Evolutionary conservation across 2,113 vertebrate species (phyloP), one percentile per base, ranked within the genome.

Genomic region (Atlantisia rogersi): DNA sequence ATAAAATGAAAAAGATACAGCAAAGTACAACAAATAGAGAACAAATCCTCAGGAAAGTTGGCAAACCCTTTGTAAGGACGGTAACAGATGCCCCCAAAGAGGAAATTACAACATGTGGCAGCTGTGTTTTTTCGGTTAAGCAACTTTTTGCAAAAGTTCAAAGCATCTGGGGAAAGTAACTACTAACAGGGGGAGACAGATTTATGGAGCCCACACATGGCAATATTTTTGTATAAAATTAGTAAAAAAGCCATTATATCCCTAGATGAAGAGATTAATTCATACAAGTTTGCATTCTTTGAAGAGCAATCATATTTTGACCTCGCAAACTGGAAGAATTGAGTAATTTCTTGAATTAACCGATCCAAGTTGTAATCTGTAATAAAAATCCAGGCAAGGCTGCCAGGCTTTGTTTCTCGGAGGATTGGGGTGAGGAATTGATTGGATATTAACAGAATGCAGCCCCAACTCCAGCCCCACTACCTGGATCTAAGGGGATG

Each of bases 181-280:
- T 82, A 90, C 90, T 95, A 98, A 98, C 96, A 97, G 97, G 97
- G 97, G 50, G 88, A 97, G 97, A 97, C 97, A 98, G 97, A 97
- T 97, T 98, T 97, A 97, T 95, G 95, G 96, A 95, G 95, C 97
- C 97, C 98, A 98, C 98, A 98, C 98, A 98, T 98, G 98, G 98
- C 97, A 98, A 93, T 97, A 97, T 98, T 98, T 98, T 97, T 94
- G 94, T 97, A 88, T 94, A 94, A 97, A 97, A 98, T 98, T 97
- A 98, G 97, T 95, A 95, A 97, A 98, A 97, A 98, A 93, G 98
- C 94, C 94, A 97, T 98, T 98, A 96, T 96, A 97, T 95, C 94
- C 93, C 94, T 87, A 97, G 97, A 98, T 96, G 94, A 97, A 97
- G 94, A 96, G 96, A 97, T 96, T 85, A 85, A 97, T 97, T 95